phyloP scores from a whole-genome alignment of 2,113 vertebrate species.

The Cynoglossus semilaevis region DNA sequence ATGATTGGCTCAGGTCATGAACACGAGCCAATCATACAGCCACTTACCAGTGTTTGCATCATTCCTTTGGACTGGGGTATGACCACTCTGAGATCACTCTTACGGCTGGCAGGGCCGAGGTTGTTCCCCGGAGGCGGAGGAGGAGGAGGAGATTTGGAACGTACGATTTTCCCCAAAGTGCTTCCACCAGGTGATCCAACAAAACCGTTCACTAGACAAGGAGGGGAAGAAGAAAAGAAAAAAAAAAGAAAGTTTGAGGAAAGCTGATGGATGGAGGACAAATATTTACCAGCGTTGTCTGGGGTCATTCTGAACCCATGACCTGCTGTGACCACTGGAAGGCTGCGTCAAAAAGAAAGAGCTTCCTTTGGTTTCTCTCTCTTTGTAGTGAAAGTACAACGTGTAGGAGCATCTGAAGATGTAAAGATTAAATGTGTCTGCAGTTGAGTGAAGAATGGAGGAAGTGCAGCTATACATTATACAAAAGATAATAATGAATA shows the following conservation, averaged over 20 bases:
- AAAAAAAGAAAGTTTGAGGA: neutral
- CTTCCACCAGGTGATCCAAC: constrained; percentile 79
- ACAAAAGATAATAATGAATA: constrained; percentile 63
- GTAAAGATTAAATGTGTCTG: constrained; percentile 1
- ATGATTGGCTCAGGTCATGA: no score
- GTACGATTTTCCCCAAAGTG: constrained; percentile 82
- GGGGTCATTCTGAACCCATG: neutral
- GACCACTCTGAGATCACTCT: constrained; percentile 90
- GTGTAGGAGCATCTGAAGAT: constrained; percentile 1
- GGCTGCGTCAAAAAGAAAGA: neutral
- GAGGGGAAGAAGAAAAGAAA: neutral
- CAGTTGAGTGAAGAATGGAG: constrained; percentile 1
- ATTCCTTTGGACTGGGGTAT: constrained; percentile 91
- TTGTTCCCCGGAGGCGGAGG: constrained; percentile 76
- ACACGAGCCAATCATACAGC: neutral
- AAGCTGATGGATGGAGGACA: neutral
- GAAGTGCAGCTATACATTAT: constrained; percentile 55
- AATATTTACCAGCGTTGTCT: neutral
- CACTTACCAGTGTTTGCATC: constrained; percentile 85
- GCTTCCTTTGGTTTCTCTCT: neutral
- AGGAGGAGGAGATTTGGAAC: constrained; percentile 86
- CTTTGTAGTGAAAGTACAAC: neutral
- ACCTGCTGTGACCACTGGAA: neutral
- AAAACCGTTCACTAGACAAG: constrained; percentile 85
- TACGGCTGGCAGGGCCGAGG: constrained; percentile 79